Evolutionary conservation across 2,113 vertebrate species (phyloP).

Genomic region (Isurus oxyrinchus): DNA sequence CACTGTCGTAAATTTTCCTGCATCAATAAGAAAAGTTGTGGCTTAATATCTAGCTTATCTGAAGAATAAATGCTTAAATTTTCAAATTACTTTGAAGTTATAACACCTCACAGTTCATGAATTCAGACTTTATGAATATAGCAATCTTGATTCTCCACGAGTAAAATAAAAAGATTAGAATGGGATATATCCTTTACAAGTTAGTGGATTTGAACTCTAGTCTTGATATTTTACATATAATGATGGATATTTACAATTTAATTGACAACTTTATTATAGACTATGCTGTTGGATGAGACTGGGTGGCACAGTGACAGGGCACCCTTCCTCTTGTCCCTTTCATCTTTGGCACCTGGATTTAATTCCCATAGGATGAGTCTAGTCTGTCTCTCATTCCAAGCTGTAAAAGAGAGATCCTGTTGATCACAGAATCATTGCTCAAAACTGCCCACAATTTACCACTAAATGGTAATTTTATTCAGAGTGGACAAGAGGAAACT

Average conservation of each 20-base stretch:
- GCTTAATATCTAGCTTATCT: background rate
- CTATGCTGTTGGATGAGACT: background rate
- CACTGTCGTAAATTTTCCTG: slow-evolving; percentile 34
- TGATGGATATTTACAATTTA: background rate
- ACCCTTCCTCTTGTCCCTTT: background rate
- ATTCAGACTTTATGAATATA: background rate
- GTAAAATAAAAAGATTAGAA: background rate
- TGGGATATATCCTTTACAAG: background rate
- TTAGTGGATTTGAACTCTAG: background rate
- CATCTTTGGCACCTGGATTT: background rate
- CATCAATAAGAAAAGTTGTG: background rate
- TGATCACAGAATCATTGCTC: background rate
- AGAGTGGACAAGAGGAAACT: background rate
- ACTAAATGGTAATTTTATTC: background rate
- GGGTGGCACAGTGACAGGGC: background rate
- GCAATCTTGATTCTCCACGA: background rate
- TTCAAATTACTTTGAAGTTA: background rate
- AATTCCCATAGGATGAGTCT: background rate
- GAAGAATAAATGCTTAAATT: background rate
- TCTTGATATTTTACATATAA: background rate
- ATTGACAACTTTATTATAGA: background rate
- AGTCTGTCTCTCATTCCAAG: background rate
- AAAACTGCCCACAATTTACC: background rate
- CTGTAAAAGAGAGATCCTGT: background rate
- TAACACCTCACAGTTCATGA: background rate